A percentile compares a stretch with the other conserved stretches of the same genome.
Conservation (phyloP, 2,113 vertebrate genomes). For the Anas platyrhynchos region DNA sequence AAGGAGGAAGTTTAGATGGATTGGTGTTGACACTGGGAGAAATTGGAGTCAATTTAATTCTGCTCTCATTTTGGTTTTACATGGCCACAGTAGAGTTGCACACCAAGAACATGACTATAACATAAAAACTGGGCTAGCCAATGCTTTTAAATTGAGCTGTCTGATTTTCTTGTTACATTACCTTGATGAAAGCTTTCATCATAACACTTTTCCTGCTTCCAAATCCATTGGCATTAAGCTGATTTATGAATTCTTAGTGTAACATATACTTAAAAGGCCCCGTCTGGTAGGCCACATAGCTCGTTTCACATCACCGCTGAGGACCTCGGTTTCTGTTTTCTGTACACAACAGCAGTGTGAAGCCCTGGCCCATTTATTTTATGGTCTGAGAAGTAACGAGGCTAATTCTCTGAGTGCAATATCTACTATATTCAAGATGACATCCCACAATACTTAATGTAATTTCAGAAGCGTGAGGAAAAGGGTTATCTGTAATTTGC, state of each 20-base stretch:
- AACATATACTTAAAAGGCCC: not conserved
- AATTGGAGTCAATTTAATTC: not conserved
- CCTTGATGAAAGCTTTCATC: not conserved
- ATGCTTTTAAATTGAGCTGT: not conserved
- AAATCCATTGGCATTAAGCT: not conserved
- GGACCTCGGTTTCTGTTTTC: not conserved
- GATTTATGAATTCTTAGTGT: not conserved
- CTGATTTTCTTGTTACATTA: not conserved
- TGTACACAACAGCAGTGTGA: not conserved
- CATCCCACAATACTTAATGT: not conserved
- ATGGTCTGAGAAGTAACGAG: not conserved
- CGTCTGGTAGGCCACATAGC: not conserved
- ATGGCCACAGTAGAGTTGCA: fast-evolving
- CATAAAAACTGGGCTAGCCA: not conserved
- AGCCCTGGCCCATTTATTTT: not conserved
- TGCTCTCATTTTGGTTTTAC: not conserved
- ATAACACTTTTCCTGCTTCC: not conserved
- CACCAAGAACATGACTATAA: not conserved
- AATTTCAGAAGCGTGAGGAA: not conserved
- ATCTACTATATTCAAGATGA: not conserved
- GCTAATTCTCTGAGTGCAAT: not conserved
- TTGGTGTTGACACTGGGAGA: not conserved
- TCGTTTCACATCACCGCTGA: not conserved
- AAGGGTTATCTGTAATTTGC: not conserved
- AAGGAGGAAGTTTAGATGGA: not conserved